Base-by-base conservation (phyloP, 1,140 invertebrate species). In the Drosophila jambulina region DNA sequence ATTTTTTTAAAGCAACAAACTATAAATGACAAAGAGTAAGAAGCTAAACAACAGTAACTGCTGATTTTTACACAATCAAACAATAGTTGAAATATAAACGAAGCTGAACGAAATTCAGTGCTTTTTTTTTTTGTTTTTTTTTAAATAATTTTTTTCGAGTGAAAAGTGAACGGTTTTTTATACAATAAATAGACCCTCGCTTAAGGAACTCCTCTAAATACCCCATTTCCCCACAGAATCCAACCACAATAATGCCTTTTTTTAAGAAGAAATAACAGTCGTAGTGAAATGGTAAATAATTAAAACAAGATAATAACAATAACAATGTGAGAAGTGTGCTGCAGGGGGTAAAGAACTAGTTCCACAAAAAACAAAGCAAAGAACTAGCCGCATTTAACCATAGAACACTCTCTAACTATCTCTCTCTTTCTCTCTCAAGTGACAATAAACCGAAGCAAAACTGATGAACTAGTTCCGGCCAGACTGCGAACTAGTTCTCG, bases 371-470 rank as follows among this genome's bases (percentile, higher is more conserved):
- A 56, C 1, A 23, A 32, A 21, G 9, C 4, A 5, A 27, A 27
- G 17, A 19, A n/a, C 25, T 49, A 64, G 25, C 51, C 40, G 71
- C 71, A 75, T 75, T 75, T 75, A 74, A 29, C 58, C 53, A 75
- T 54, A 61, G 56, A 61, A 54, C 21, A 32, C 43, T 56, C 25
- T 29, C 51, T 49, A 38, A 53, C 46, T 62, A 27, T 60, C 38
- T 48, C 3, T 46, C 2, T 8, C 13, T 27, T 4, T 65, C 48
- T 61, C 57, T 65, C 59, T 75, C 72, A 75, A 74, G 59, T 54
- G 75, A 78, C 75, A 78, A 78, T 78, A 78, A 78, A 77, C 75
- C 75, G 23, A 78, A 54, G 36, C 46, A 25, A 46, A 38, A 65
- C 70, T 45, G 38, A 51, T 32, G 29, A 38, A 29, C 53, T 38